Conservation (phyloP, 2,888 invertebrate genomes). For the Volucella inflata region DNA sequence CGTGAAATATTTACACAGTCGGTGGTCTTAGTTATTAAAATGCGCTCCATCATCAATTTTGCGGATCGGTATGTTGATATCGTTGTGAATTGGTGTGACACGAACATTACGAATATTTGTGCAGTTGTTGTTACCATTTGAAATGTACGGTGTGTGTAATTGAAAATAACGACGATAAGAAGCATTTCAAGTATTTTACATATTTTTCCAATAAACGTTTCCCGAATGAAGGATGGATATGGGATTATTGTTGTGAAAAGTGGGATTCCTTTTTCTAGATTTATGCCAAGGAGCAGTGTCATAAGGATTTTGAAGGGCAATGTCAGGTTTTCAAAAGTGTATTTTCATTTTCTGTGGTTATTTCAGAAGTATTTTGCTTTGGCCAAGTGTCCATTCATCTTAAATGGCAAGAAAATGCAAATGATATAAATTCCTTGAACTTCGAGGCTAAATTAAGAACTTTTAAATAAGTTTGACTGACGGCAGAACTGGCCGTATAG, state of each 20-base stretch:
- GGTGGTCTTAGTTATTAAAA: constrained; percentile 74
- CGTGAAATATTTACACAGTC: constrained; percentile 70
- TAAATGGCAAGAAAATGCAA: no score
- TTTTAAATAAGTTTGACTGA: no score
- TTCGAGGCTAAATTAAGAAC: no score
- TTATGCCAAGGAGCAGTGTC: no score
- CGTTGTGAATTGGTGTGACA: constrained; percentile 48
- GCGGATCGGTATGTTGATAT: constrained; percentile 29
- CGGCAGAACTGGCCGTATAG: no score
- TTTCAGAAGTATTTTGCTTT: no score
- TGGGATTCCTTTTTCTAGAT: no score
- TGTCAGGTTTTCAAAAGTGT: no score
- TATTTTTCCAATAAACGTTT: constrained; percentile 67
- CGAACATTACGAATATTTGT: constrained; percentile 17
- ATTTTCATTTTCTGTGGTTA: no score
- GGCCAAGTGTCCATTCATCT: no score
- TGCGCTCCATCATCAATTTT: constrained; percentile 62
- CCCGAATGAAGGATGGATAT: constrained; percentile 32
- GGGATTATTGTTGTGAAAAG: constrained; percentile 40
- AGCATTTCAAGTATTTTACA: constrained; percentile 61
- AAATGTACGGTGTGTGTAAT: constrained; percentile 45
- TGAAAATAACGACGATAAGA: constrained; percentile 49
- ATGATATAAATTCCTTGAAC: no score
- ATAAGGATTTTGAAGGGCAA: no score
- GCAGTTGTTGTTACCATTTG: constrained; percentile 5